phyloP scores from a whole-genome alignment of 2,797 vertebrate genomes.

The Poeciliopsis paucimaculata region DNA sequence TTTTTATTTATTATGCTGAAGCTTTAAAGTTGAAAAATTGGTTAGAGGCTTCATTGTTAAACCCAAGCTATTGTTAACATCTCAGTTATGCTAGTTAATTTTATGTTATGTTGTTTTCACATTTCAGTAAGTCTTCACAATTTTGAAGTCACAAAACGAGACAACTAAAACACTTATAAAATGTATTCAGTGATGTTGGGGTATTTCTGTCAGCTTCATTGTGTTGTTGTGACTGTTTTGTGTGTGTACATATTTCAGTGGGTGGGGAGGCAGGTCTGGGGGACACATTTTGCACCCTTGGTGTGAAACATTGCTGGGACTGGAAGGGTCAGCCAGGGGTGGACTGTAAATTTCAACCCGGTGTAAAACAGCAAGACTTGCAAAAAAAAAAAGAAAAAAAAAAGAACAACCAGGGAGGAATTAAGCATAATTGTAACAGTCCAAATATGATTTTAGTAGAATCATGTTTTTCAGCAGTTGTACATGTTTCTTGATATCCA shows the following conservation, averaged over 20 bases:
- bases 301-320: conserved; percentile 73
- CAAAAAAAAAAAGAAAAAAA: neutral
- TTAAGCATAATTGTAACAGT: neutral
- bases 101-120: neutral
- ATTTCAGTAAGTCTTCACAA: neutral
- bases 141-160: neutral
- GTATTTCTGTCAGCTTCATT: neutral
- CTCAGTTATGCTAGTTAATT: neutral
- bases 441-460: neutral
- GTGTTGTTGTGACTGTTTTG: conserved; percentile 20
- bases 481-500: neutral
- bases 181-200: neutral
- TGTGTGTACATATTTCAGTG: conserved; percentile 31
- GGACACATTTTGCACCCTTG: conserved; percentile 72
- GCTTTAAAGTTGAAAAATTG: neutral
- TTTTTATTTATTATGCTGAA: neutral
- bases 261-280: conserved; percentile 38
- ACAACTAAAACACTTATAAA: neutral
- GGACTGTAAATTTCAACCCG: conserved; percentile 66
- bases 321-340: conserved; percentile 64
- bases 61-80: neutral
- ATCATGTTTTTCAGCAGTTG: neutral
- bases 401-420: neutral
- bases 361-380: conserved; percentile 43
- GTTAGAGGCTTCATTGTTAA: neutral